Conservation (phyloP, 2,113 vertebrate genomes). For the Callochromis pleurospilus region DNA sequence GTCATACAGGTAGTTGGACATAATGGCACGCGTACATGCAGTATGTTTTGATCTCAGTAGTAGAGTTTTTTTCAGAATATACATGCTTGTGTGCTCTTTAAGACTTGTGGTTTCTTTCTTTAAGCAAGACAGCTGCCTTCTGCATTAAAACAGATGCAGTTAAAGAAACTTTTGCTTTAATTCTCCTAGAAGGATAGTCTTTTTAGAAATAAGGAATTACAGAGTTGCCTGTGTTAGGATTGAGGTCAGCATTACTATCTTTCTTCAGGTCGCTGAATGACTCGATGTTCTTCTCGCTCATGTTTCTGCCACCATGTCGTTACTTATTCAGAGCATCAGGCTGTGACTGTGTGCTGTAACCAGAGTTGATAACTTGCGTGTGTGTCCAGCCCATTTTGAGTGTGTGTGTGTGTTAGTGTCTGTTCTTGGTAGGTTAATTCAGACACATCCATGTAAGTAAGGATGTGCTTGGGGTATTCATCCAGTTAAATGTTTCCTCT, state of each 20-base stretch:
- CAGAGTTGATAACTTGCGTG: conserved; percentile 37
- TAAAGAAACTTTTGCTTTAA: neutral
- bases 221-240: neutral
- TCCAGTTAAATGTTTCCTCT: neutral
- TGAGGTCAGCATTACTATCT: neutral
- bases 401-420: neutral
- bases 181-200: neutral
- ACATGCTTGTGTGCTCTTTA: neutral
- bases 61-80: neutral
- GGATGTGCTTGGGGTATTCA: neutral
- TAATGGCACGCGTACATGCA: neutral
- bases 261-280: neutral
- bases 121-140: neutral
- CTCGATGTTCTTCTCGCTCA: conserved; percentile 21
- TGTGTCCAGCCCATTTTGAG: neutral
- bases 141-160: neutral
- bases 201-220: neutral
- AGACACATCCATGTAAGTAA: neutral
- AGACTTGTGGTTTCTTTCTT: neutral
- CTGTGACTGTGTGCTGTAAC: conserved; percentile 46
- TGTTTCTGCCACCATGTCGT: conserved; percentile 50
- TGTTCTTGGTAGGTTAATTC: neutral
- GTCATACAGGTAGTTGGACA: conserved; percentile 71
- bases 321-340: conserved; percentile 62
- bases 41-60: neutral